These are phyloP conservation scores for Pholis gunnellus DNA, from an alignment of 2,113 vertebrate genomes.

Conservation along the genomic window DNA sequence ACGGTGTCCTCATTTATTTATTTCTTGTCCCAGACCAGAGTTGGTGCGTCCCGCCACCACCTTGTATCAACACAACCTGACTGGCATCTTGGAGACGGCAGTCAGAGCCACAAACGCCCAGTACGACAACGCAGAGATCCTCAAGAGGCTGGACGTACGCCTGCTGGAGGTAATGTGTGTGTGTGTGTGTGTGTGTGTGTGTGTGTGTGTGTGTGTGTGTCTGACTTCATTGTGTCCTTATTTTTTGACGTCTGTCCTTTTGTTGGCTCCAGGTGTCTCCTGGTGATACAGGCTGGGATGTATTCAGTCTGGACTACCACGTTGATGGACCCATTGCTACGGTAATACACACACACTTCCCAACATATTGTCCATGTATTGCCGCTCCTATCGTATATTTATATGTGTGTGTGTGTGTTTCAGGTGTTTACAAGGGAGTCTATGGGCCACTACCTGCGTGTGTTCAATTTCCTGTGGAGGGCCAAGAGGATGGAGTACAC, in stretches of 20 bases:
- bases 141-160: constrained; percentile 94
- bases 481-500: constrained; percentile 99
- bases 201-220: not conserved
- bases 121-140: constrained; percentile 96
- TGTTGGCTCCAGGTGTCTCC: constrained; percentile 90
- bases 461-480: constrained; percentile 98
- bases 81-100: constrained; percentile 95
- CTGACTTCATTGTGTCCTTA: not conserved
- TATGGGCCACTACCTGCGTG: constrained; percentile 96
- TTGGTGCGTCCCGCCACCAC: constrained; percentile 95
- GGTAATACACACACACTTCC: constrained; percentile 76
- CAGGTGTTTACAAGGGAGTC: constrained; percentile 99
- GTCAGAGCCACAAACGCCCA: constrained; percentile 98
- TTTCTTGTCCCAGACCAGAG: constrained; percentile 87
- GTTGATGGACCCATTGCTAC: constrained; percentile 98
- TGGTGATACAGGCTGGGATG: constrained; percentile 98
- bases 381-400: too few relatives aligned
- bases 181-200: not conserved
- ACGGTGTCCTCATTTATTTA: not conserved
- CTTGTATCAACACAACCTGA: constrained; percentile 97
- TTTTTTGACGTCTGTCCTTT: not conserved
- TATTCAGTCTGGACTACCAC: constrained; percentile 98
- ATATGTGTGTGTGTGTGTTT: not conserved
- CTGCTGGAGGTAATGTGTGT: constrained; percentile 89
- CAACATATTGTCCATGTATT: not conserved